Percentiles rank a stretch among this genome's conserved stretches.
These are phyloP conservation scores for Cephus pygmeus DNA, from an alignment of 2,888 invertebrate species.

Conservation along the genomic window DNA sequence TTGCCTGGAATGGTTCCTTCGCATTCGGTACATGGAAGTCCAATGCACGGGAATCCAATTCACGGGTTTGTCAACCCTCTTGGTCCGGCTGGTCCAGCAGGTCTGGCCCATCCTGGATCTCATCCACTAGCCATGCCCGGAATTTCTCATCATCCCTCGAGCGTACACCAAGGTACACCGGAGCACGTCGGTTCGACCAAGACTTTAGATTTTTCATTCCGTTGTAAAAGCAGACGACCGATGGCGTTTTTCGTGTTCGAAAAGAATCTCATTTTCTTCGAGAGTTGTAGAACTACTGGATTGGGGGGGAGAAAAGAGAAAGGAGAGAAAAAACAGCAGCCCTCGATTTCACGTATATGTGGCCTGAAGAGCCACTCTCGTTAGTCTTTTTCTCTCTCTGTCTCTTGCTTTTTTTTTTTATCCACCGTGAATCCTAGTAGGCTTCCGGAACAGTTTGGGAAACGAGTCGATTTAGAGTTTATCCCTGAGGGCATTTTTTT, in stretches of 20 bases:
- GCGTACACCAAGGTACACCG: slow-evolving; percentile 51
- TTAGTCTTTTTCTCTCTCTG: not conserved
- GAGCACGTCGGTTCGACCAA: not conserved
- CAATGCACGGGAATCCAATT: slow-evolving; percentile 51
- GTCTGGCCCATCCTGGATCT: slow-evolving; percentile 19
- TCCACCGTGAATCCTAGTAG: not conserved
- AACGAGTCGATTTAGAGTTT: not conserved
- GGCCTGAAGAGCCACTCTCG: not conserved
- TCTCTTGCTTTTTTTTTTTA: not conserved
- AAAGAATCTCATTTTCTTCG: not conserved
- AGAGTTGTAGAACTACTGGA: not conserved
- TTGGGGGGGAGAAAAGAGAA: not conserved
- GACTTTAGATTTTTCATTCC: not conserved
- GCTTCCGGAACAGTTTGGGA: not conserved
- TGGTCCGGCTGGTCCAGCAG: slow-evolving; percentile 52
- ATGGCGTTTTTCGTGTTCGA: not conserved
- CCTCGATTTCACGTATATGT: not conserved
- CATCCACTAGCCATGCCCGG: slow-evolving; percentile 9
- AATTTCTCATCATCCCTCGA: slow-evolving; percentile 46
- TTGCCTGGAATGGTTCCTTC: slow-evolving; percentile 59
- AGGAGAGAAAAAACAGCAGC: not conserved
- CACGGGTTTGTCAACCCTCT: slow-evolving; percentile 62
- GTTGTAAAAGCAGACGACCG: not conserved
- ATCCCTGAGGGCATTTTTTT: not conserved
- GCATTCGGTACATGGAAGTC: slow-evolving; percentile 32